Base-by-base conservation (phyloP, 2,888 invertebrate genomes). In the Caenorhabditis sp. region DNA sequence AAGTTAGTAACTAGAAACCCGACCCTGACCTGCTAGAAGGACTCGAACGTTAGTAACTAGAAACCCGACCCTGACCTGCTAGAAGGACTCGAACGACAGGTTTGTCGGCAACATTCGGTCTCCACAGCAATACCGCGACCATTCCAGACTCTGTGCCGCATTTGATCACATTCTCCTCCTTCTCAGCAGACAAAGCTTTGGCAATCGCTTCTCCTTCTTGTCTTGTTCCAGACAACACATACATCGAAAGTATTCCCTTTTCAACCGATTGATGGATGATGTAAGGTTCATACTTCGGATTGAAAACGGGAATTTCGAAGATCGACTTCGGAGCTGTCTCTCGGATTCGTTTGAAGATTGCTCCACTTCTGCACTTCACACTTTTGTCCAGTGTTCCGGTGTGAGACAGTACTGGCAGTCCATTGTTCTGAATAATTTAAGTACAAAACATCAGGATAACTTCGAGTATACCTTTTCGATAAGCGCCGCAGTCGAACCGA, bases 151-250 rank as follows among this genome's bases (percentile, higher is more conserved):
- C 61, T 0, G 80, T 58, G 7, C 76, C 73, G 0, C 64, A 74
- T n/a, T 61, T 66, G 2, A 49, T 61, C 44, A 82, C 66, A 4
- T 74, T 73, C 10, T 19, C 56, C 22, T 84, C 84, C n/a, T 84
- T 74, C 7, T 76, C 84, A n/a, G 59, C 31, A 0, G 72, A 61
- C 38, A 74, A 35, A 10, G 82, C 85, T 59, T 83, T 83, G 28
- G 70, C 51, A 66, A 85, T 64, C 0, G 59, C 63, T 22, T 83
- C 83, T 0, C 56, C 77, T 47, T 85, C 85, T 56, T 83, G 80
- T 5, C 58, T 63, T 49, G 80, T 80, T 58, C 85, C 85, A 12
- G 85, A 83, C n/a, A 85, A 59, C 16, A 80, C 51, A 63, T 83
- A 85, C 44, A 85, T 41, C 2, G 74, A 74, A 12, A 85, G 77